Evolutionary conservation across 2,113 vertebrate species (phyloP).

Genomic region (Turdus rufiventris): DNA sequence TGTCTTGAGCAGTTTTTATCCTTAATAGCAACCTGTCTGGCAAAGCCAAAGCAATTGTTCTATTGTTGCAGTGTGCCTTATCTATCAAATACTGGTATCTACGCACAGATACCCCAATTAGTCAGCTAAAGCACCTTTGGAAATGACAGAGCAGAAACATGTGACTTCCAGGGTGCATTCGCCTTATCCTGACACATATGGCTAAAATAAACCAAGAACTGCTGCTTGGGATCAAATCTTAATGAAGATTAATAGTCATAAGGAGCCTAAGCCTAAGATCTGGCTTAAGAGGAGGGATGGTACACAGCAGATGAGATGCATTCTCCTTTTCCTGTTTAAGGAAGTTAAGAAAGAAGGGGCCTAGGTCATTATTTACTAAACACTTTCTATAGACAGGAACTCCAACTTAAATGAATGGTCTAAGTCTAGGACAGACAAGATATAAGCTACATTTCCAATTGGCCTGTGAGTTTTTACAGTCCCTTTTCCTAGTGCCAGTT

Average conservation of each 20-base stretch:
- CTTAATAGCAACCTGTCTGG: neutral
- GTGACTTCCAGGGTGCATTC: neutral
- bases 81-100: neutral
- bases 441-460: neutral
- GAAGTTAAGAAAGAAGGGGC: neutral
- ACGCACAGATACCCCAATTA: accelerated
- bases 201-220: neutral
- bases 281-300: neutral
- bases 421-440: neutral
- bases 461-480: neutral
- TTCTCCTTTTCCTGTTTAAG: neutral
- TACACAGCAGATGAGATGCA: neutral
- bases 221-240: neutral
- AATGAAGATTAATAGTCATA: neutral
- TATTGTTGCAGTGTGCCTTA: neutral
- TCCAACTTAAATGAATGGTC: neutral
- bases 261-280: neutral
- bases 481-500: neutral
- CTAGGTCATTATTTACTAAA: neutral
- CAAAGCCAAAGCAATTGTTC: neutral
- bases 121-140: neutral
- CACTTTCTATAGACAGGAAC: neutral
- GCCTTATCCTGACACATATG: neutral
- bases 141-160: neutral
- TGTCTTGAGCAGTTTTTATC: neutral